phyloP scores from a whole-genome alignment of 2,113 vertebrate species.

The Meleagris gallopavo region DNA sequence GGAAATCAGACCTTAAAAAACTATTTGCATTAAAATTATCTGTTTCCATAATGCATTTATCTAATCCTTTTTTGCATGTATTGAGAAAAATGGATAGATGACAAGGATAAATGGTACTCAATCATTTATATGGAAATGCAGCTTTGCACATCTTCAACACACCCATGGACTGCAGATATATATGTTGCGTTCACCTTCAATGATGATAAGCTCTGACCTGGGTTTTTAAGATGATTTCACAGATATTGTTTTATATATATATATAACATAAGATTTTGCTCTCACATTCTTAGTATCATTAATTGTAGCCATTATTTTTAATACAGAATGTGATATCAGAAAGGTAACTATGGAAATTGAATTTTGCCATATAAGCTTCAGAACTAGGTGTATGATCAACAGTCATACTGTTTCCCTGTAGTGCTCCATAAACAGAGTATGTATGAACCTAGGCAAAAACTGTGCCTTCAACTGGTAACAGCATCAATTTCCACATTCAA shows the following conservation, averaged over 20 bases:
- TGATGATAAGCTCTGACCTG: accelerated
- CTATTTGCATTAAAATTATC: neutral
- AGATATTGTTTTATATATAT: neutral
- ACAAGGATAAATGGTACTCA: neutral
- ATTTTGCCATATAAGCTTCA: neutral
- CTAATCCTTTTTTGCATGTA: neutral
- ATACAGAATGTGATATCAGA: neutral
- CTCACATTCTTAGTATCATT: neutral
- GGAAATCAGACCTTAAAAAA: neutral
- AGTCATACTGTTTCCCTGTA: neutral
- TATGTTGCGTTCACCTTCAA: neutral
- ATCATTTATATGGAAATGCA: neutral
- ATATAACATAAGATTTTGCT: neutral
- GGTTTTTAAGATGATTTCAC: neutral
- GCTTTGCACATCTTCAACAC: neutral
- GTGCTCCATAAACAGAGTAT: neutral
- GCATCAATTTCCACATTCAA: neutral
- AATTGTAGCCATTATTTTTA: neutral
- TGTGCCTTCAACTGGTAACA: neutral
- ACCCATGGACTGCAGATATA: neutral
- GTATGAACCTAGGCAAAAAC: neutral
- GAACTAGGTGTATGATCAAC: neutral
- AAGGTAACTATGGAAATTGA: neutral
- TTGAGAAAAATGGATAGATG: neutral
- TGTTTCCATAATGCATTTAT: neutral